phyloP scores from a whole-genome alignment of 2,888 invertebrate genomes.

The Pristionchus fissidentatus region DNA sequence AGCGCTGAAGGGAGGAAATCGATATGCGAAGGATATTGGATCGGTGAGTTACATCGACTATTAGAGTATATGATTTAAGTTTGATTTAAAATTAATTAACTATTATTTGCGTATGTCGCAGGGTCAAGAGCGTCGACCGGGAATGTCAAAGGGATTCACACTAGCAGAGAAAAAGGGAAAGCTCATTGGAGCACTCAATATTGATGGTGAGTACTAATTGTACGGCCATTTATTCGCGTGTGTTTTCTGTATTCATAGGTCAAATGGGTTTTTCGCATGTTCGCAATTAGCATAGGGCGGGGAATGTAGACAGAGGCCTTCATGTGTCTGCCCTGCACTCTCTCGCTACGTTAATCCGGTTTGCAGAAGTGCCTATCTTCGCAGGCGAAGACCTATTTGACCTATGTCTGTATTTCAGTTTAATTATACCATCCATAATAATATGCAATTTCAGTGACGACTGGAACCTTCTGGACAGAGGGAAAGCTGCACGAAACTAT shows the following conservation, averaged over 20 bases:
- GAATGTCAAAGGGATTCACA: conserved; percentile 43
- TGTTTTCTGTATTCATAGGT: too few relatives aligned
- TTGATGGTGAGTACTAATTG: conserved; percentile 14
- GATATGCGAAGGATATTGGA: neutral
- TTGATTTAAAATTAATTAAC: neutral
- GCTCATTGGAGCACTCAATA: conserved; percentile 32
- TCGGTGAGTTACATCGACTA: neutral
- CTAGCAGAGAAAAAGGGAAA: conserved; percentile 15
- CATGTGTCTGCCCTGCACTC: too few relatives aligned
- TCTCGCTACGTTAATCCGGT: too few relatives aligned
- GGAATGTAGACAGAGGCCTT: too few relatives aligned
- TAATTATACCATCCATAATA: neutral
- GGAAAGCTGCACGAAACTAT: neutral
- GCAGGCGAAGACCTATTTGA: too few relatives aligned
- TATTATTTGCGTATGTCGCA: neutral
- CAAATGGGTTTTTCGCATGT: too few relatives aligned
- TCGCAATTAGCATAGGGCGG: too few relatives aligned
- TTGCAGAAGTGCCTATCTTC: too few relatives aligned
- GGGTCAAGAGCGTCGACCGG: conserved; percentile 23
- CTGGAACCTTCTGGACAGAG: conserved; percentile 39
- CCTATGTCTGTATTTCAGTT: too few relatives aligned
- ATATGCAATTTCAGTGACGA: neutral
- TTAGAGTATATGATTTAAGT: neutral
- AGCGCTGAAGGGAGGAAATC: neutral
- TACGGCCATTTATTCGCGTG: neutral